Conservation (phyloP, 1,140 invertebrate species). For the Drosophila leontia region DNA sequence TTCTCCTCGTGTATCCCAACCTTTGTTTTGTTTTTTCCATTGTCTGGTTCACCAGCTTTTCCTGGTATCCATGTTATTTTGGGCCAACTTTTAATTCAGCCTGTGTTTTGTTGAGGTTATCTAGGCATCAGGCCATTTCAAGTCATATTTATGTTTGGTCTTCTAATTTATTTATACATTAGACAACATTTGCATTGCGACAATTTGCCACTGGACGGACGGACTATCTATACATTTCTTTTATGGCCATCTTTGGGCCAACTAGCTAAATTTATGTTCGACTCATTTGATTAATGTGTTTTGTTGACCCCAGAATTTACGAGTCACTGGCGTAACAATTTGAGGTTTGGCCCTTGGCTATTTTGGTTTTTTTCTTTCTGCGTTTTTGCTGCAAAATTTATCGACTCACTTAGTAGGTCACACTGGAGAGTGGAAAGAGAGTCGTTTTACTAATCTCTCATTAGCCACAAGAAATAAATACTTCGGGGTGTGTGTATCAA, state of each 20-base stretch:
- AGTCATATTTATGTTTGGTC: conserved; percentile 48
- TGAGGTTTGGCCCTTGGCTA: conserved; percentile 23
- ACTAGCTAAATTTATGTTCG: conserved; percentile 65
- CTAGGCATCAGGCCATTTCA: conserved; percentile 27
- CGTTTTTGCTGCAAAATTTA: conserved; percentile 45
- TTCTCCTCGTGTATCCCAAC: not conserved
- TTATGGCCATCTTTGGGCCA: conserved; percentile 43
- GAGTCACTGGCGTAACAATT: conserved; percentile 56
- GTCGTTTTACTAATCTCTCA: conserved; percentile 32
- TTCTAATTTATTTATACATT: conserved; percentile 58
- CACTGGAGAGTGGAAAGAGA: conserved; percentile 10
- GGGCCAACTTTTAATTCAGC: conserved; percentile 55
- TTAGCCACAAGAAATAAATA: conserved; percentile 9
- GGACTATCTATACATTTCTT: conserved; percentile 43
- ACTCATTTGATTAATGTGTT: conserved; percentile 70
- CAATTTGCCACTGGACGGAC: conserved; percentile 20
- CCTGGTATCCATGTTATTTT: conserved; percentile 42
- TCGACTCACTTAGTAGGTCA: conserved; percentile 57
- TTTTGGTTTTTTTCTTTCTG: conserved; percentile 14
- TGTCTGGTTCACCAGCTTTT: conserved; percentile 41
- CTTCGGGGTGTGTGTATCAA: not conserved
- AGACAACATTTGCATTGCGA: conserved; percentile 45
- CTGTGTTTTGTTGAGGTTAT: conserved; percentile 35
- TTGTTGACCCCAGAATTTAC: conserved; percentile 43
- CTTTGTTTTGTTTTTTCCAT: conserved; percentile 46